Percentiles rank a stretch among this genome's conserved stretches.
These are phyloP conservation scores for Ennomos quercinarius DNA, from an alignment of 2,888 invertebrate genomes.

Conservation along the genomic window DNA sequence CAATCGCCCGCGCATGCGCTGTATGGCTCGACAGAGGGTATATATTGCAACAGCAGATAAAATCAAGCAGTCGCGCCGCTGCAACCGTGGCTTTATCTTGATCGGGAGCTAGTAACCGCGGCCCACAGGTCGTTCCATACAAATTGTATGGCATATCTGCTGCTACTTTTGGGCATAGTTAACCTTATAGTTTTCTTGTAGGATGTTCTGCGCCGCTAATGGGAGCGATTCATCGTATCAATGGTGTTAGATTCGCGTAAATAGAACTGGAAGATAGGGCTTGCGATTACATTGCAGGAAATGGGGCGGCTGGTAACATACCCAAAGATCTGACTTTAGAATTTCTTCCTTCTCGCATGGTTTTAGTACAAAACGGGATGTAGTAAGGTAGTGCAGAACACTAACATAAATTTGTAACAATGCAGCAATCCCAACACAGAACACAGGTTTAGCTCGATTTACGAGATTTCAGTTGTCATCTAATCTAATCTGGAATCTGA, in stretches of 20 bases:
- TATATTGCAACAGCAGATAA: constrained; percentile 70
- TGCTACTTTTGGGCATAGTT: constrained; percentile 83
- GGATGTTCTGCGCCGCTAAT: constrained; percentile 73
- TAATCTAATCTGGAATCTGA: constrained; percentile 24
- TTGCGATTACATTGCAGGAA: constrained; percentile 57
- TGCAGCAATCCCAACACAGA: constrained; percentile 6
- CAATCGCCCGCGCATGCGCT: constrained; percentile 70
- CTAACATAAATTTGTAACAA: constrained; percentile 14
- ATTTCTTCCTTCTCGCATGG: constrained; percentile 6
- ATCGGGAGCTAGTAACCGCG: constrained; percentile 71
- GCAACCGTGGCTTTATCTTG: constrained; percentile 75
- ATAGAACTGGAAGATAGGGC: constrained; percentile 51
- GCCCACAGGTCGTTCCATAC: constrained; percentile 79
- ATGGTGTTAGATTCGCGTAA: constrained; percentile 67
- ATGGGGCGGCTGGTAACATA: constrained; percentile 36
- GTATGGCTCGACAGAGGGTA: constrained; percentile 60
- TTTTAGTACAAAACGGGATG: constrained; percentile 7
- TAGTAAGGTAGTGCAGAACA: constrained; percentile 12
- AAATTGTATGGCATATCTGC: constrained; percentile 83
- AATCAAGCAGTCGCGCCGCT: constrained; percentile 69
- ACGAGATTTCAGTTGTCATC: constrained; percentile 24
- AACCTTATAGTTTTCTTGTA: constrained; percentile 80
- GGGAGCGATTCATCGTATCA: constrained; percentile 74
- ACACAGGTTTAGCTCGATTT: constrained; percentile 25
- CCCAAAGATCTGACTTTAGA: constrained; percentile 16